A percentile compares a stretch with the other conserved stretches of the same genome.
Evolutionary conservation across 2,113 vertebrate species (phyloP).

Genomic region (Platichthys flesus): DNA sequence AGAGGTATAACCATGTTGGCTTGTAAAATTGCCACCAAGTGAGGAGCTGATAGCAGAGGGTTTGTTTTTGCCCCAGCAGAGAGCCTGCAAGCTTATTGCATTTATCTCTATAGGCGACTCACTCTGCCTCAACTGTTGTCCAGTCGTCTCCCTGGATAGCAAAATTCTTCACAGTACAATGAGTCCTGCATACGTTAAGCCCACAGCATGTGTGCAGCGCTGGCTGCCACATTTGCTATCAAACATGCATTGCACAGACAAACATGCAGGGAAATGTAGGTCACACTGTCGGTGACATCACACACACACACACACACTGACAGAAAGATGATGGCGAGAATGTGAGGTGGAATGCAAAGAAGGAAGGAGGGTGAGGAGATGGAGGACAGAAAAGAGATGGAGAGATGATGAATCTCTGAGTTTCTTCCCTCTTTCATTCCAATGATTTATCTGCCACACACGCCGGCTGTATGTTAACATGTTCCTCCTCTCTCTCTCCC

Average conservation of each 20-base stretch:
- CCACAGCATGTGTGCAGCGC: constrained; percentile 2
- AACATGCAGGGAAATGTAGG: constrained; percentile 69
- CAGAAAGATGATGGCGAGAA: constrained; percentile 5
- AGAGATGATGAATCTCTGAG: background rate
- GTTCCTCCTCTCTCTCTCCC: background rate
- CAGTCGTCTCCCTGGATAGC: constrained; percentile 22
- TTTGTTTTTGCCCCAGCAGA: constrained; percentile 6
- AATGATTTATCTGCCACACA: constrained; percentile 16
- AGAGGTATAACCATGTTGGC: background rate
- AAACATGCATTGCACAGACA: constrained; percentile 16
- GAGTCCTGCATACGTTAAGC: constrained; percentile 5
- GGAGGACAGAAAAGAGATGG: background rate
- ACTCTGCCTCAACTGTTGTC: constrained; percentile 14
- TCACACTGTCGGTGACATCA: constrained; percentile 55
- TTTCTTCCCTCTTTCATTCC: constrained; percentile 3
- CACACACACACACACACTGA: constrained; percentile 30
- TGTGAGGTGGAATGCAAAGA: background rate
- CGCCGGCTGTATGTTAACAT: background rate
- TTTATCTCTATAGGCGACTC: constrained; percentile 31
- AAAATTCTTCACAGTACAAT: constrained; percentile 34
- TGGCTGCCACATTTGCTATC: background rate
- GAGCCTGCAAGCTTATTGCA: background rate
- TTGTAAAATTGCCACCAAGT: constrained; percentile 26
- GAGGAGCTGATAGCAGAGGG: background rate
- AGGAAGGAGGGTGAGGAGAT: background rate